Percentiles rank a stretch among this genome's conserved stretches.
phyloP scores from a whole-genome alignment of 2,888 invertebrate species.

The Steinernema hermaphroditum region DNA sequence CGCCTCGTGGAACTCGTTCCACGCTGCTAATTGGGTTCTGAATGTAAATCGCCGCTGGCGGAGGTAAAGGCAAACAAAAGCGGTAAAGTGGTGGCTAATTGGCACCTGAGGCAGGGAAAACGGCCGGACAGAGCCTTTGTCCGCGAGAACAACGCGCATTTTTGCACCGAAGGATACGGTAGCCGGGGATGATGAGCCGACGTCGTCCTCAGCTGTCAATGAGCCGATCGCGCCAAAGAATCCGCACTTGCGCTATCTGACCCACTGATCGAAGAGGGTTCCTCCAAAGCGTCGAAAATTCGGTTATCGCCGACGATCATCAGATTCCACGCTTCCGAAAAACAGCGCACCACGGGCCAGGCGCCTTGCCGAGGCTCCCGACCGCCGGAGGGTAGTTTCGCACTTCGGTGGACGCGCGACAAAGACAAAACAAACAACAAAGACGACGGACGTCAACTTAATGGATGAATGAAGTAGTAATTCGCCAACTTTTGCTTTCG shows the following conservation, averaged over 20 bases:
- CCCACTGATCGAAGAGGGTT: conserved; percentile 6
- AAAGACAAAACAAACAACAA: background rate
- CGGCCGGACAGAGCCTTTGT: conserved; percentile 1
- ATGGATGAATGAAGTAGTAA: background rate
- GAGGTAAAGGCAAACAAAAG: conserved; percentile 27
- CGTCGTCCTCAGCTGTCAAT: too few species aligned
- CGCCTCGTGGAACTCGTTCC: conserved; percentile 13
- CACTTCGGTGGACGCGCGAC: background rate
- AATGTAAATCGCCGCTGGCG: background rate
- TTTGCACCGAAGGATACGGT: background rate
- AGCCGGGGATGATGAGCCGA: background rate
- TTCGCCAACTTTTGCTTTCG: conserved; percentile 24
- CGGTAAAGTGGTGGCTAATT: conserved; percentile 26
- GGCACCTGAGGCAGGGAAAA: background rate
- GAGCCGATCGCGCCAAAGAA: conserved; percentile 12
- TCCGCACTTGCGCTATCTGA: conserved; percentile 19
- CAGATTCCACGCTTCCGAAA: conserved; percentile 17
- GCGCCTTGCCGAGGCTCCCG: background rate
- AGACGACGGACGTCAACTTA: background rate
- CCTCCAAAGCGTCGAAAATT: background rate
- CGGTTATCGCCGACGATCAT: conserved; percentile 26
- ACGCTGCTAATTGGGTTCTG: conserved; percentile 13
- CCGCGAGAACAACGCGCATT: conserved; percentile 13
- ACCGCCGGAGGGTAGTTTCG: background rate
- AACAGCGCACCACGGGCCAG: conserved; percentile 14